phyloP scores from a whole-genome alignment of 2,113 vertebrate species.

The Hippolais icterina region DNA sequence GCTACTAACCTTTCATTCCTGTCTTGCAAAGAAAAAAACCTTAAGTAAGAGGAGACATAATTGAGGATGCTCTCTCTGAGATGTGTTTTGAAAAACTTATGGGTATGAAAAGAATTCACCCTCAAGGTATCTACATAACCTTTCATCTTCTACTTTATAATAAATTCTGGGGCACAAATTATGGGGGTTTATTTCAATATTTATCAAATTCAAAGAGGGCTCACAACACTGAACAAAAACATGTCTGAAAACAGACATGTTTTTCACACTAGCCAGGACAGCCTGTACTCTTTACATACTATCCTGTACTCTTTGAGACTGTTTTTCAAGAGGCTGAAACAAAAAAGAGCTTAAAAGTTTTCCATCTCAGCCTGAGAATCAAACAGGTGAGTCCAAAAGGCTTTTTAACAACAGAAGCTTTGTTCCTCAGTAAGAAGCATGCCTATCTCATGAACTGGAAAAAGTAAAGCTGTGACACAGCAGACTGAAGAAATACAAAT shows the following conservation, averaged over 20 bases:
- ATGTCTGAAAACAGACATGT: neutral
- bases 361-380: neutral
- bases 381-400: slow-evolving; percentile 16
- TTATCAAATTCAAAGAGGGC: neutral
- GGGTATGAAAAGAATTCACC: neutral
- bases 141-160: neutral
- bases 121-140: neutral
- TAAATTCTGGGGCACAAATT: neutral
- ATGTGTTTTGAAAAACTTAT: neutral
- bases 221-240: neutral
- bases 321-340: neutral
- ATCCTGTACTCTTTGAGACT: neutral
- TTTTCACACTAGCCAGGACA: neutral
- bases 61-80: neutral
- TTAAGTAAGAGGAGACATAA: neutral
- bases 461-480: slow-evolving; percentile 60
- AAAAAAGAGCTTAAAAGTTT: neutral
- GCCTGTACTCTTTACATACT: neutral
- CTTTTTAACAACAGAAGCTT: slow-evolving; percentile 33
- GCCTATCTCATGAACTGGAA: slow-evolving; percentile 43
- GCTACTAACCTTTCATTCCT: neutral
- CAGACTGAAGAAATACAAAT: slow-evolving; percentile 16
- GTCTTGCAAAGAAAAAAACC: neutral
- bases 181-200: neutral
- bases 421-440: neutral